Percentiles rank a stretch among this genome's conserved stretches.
Evolutionary conservation across 2,797 vertebrate genomes (phyloP).

Genomic region (Ateles fusciceps): DNA sequence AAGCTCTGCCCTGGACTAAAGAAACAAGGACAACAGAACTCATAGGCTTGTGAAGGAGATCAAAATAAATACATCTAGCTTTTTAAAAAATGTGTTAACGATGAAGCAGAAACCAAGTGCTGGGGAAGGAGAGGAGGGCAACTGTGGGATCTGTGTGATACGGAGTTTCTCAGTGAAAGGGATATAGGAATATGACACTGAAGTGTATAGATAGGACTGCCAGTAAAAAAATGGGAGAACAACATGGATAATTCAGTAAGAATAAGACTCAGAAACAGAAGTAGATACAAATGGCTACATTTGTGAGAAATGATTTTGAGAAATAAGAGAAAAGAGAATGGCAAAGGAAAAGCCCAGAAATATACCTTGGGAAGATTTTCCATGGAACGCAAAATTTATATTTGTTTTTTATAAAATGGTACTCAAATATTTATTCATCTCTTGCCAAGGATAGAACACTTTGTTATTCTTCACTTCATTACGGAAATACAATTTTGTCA

Average conservation of each 20-base stretch:
- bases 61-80: neutral
- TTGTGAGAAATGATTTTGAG: constrained; percentile 13
- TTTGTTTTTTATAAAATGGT: neutral
- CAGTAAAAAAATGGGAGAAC: neutral
- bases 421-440: neutral
- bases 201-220: neutral
- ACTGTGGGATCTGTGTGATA: neutral
- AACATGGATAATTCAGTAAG: neutral
- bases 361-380: neutral
- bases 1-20: neutral
- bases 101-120: neutral
- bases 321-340: neutral
- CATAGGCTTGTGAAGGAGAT: neutral
- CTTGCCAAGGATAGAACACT: neutral
- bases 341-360: neutral
- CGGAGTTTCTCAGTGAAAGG: neutral
- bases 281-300: neutral
- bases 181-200: neutral
- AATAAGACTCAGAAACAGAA: neutral
- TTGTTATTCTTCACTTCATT: neutral
- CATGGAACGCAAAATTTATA: neutral
- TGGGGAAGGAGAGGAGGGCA: neutral
- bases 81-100: neutral
- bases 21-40: neutral
- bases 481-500: neutral